Percentiles rank a stretch among this genome's conserved stretches.
Evolutionary conservation across 2,888 invertebrate species (phyloP).

Genomic region (Campoplex nolae): DNA sequence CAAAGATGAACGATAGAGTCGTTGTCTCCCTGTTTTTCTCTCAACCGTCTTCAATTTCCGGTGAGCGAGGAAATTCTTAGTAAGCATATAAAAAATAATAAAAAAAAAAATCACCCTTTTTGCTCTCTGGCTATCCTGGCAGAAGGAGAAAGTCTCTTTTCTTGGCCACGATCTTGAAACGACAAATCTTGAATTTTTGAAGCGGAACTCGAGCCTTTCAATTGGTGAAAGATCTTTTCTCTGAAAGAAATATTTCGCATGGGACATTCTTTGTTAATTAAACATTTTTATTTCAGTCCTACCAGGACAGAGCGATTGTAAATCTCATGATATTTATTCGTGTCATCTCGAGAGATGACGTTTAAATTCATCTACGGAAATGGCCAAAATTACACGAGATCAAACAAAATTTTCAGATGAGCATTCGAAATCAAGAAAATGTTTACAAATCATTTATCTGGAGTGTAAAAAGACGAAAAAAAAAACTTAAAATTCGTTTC

Average conservation of each 20-base stretch:
- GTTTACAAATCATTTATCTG: not conserved
- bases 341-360: no score
- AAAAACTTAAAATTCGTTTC: not conserved
- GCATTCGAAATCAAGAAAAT: not conserved
- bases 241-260: conserved; percentile 76
- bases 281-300: not conserved
- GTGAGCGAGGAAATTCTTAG: conserved; percentile 9
- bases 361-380: not conserved
- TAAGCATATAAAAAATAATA: conserved; percentile 1
- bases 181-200: conserved; percentile 53
- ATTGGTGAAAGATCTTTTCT: conserved; percentile 78
- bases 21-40: conserved; percentile 53
- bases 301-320: not conserved
- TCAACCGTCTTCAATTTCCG: conserved; percentile 29
- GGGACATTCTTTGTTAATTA: conserved; percentile 6
- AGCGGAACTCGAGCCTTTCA: conserved; percentile 73
- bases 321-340: not conserved
- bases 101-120: not conserved
- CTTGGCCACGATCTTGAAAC: conserved; percentile 39
- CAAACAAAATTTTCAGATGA: not conserved
- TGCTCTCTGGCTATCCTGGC: conserved; percentile 25
- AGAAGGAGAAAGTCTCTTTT: conserved; percentile 27
- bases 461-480: not conserved
- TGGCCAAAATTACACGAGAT: not conserved
- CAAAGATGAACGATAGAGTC: conserved; percentile 76